These are phyloP conservation scores for Sibirionetta formosa DNA, from an alignment of 2,797 vertebrate species.

Conservation along the genomic window DNA sequence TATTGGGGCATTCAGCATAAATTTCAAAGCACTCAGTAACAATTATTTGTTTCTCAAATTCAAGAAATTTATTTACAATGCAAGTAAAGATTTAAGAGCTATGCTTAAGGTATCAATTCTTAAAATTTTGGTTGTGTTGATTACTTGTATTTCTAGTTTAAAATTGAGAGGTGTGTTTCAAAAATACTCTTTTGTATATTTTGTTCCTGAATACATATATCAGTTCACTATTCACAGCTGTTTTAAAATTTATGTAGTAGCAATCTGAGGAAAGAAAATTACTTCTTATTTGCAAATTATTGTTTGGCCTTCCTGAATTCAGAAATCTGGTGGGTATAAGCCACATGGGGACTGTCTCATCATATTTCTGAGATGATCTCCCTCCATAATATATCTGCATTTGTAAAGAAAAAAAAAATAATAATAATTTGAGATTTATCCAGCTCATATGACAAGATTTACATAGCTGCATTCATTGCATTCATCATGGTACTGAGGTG, in stretches of 20 bases:
- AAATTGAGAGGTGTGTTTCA: neutral
- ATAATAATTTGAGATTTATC: neutral
- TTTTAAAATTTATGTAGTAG: conserved; percentile 44
- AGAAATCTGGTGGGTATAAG: conserved; percentile 45
- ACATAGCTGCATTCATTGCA: neutral
- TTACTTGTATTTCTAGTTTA: neutral
- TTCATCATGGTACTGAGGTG: neutral
- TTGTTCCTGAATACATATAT: conserved; percentile 20
- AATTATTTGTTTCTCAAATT: neutral
- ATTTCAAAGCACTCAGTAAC: neutral
- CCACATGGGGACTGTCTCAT: conserved; percentile 13
- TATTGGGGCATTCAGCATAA: neutral
- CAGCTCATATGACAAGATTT: neutral
- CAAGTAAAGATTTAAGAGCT: neutral
- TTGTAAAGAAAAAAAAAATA: neutral
- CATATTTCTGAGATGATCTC: neutral
- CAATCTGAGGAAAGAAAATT: conserved; percentile 53
- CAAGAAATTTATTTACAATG: neutral
- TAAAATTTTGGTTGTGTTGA: neutral
- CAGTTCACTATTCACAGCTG: conserved; percentile 21
- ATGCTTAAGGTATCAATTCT: neutral
- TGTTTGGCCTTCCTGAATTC: conserved; percentile 64
- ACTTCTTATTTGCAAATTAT: conserved; percentile 46
- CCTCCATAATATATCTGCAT: conserved; percentile 1
- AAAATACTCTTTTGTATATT: neutral